Conservation (phyloP, 2,113 vertebrate species). For the Alexandromys fortis region DNA sequence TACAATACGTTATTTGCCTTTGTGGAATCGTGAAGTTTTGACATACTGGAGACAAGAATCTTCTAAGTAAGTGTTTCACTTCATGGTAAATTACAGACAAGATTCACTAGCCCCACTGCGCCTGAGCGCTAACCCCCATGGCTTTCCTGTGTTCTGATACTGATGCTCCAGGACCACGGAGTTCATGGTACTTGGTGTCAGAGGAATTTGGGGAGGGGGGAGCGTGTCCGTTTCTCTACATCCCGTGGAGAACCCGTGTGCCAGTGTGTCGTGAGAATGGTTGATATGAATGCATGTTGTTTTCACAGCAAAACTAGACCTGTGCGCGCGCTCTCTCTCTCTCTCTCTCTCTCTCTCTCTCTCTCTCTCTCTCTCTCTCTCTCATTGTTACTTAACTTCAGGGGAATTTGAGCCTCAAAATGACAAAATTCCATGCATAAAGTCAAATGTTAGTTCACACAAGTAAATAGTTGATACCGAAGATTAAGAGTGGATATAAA, state of each 20-base stretch:
- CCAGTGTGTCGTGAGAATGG: background rate
- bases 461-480: background rate
- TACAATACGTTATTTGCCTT: background rate
- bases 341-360: too few relatives aligned
- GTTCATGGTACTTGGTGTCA: background rate
- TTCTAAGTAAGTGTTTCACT: background rate
- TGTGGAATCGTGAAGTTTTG: conserved; percentile 14
- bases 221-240: background rate
- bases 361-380: background rate
- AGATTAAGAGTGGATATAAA: background rate
- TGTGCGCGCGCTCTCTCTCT: background rate
- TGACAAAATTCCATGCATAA: background rate
- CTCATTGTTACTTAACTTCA: background rate
- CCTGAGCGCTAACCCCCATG: background rate
- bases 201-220: background rate
- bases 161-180: background rate
- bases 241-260: background rate
- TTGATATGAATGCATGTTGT: background rate
- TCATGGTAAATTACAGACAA: background rate
- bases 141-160: background rate
- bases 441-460: background rate
- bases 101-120: background rate
- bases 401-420: background rate
- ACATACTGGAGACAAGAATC: background rate
- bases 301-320: background rate